Evolutionary conservation across 2,113 vertebrate species (phyloP), one percentile per base, ranked within the genome.

Genomic region (Oncorhynchus mykiss): DNA sequence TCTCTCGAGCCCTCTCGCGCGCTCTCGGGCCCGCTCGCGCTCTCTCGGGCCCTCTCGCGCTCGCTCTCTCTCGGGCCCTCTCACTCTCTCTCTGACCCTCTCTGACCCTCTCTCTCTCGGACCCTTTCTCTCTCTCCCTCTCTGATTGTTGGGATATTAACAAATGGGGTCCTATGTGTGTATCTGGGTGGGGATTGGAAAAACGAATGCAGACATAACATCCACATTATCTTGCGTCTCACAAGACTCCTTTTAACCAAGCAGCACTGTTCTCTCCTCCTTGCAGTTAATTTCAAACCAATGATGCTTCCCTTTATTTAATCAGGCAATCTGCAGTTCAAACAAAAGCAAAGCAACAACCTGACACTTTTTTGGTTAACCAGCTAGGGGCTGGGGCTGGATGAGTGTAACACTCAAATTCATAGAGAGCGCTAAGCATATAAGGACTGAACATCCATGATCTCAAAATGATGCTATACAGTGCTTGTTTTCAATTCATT

Each of bases 151-250:
- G 45, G 57, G 60, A 51, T 27, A 71, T 27, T 16, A 22, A 79
- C 72, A 65, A 78, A n/a, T 84, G 74, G 74, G 6, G 64, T 72
- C 2, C 79, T 31, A 5, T 31, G 80, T 89, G 0, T 1, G 57
- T n/a, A 13, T 59, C 82, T 75, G 72, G 79, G 34, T 68, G 68
- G 22, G 18, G 31, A 45, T 82, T 82, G 82, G 84, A 84, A 84
- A 86, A 82, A 64, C 1, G 12, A 84, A 39, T 60, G 11, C 76
- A 78, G 14, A 0, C 64, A 60, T 31, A 79, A 71, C 80, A 49
- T 76, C 60, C 69, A 66, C 34, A 39, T 39, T 39, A 2, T 39
- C 69, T 34, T 66, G 7, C 8, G 59, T 64, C 71, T 75, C 73
- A 6, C 3, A 51, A 20, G 31, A 25, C 25, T 9, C 12, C 2